phyloP scores from a whole-genome alignment of 2,113 vertebrate species.

The Trematomus loennbergii region DNA sequence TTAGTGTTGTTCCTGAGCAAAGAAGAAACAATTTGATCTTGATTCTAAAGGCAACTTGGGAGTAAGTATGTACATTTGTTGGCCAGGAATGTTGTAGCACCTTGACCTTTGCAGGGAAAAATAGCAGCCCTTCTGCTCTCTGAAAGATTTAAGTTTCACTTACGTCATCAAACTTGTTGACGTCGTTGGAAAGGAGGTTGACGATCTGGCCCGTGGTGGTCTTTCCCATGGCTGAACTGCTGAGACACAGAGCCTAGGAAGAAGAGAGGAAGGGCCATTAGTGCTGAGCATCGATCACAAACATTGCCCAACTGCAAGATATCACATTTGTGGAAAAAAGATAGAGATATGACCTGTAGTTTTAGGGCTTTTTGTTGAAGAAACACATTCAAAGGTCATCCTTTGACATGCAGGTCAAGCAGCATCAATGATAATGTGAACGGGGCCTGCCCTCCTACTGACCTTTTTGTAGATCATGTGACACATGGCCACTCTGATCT shows the following conservation, averaged over 20 bases:
- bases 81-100: background rate
- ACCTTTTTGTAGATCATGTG: conserved; percentile 97
- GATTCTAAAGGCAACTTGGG: background rate
- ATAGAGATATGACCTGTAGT: too few relatives aligned
- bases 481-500: conserved; percentile 92
- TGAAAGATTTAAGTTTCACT: conserved; percentile 19
- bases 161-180: conserved; percentile 97
- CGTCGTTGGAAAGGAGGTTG: conserved; percentile 96
- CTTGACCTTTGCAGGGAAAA: background rate
- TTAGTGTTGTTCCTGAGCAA: background rate
- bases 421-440: background rate
- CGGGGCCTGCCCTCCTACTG: background rate
- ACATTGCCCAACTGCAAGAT: too few relatives aligned
- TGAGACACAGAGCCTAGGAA: conserved; percentile 90
- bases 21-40: background rate
- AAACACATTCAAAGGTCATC: too few relatives aligned
- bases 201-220: conserved; percentile 98
- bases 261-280: background rate
- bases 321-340: too few relatives aligned
- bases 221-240: conserved; percentile 89
- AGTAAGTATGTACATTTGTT: background rate
- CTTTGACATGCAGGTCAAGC: background rate
- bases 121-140: background rate
- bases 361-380: too few relatives aligned
- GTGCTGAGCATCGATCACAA: background rate